Evolutionary conservation across 2,113 vertebrate genomes (phyloP).

Genomic region (Antechinus flavipes): DNA sequence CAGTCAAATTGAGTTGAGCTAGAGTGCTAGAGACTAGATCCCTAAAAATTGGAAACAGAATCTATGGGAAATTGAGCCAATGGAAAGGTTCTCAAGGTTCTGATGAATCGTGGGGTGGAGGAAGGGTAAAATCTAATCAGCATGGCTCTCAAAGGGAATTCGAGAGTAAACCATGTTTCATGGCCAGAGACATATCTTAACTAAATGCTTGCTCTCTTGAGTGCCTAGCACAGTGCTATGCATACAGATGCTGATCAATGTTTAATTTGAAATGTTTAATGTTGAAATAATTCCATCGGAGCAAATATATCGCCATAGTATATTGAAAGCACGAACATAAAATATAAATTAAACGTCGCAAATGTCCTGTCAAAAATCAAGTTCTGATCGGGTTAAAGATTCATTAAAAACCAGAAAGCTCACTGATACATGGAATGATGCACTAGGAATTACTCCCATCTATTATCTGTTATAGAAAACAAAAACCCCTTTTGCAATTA

Average conservation of each 20-base stretch:
- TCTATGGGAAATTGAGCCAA: background rate
- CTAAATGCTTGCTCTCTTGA: background rate
- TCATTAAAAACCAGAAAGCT: background rate
- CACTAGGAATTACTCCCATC: background rate
- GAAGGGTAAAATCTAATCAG: background rate
- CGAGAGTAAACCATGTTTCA: background rate
- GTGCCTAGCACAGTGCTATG: background rate
- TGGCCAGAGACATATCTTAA: background rate
- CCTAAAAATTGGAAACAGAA: background rate
- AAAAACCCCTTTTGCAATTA: background rate
- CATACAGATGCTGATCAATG: background rate
- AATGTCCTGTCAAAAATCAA: slow-evolving; percentile 3
- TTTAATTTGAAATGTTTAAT: background rate
- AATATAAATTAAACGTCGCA: background rate
- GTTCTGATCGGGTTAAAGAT: background rate
- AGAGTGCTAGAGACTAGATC: background rate
- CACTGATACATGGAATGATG: background rate
- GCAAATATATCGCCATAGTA: background rate
- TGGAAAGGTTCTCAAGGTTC: background rate
- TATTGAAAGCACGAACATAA: background rate
- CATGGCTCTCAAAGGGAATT: background rate
- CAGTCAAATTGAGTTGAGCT: background rate
- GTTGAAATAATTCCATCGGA: background rate
- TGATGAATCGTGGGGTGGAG: background rate
- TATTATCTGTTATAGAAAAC: background rate